Evolutionary conservation across 2,888 invertebrate genomes (phyloP).

Genomic region (Auanema freiburgensis): DNA sequence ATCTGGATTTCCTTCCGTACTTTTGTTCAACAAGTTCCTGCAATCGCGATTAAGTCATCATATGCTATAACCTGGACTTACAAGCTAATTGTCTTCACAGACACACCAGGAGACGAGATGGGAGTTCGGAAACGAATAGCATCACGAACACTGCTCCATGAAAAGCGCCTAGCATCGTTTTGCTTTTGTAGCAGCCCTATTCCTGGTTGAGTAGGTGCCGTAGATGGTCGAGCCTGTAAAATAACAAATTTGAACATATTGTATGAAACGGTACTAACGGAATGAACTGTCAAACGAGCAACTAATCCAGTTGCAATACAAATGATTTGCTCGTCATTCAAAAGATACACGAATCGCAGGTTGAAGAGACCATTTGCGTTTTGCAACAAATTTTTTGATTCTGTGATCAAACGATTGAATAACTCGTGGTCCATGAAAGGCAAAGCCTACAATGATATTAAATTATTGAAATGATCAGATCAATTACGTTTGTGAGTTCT

Average conservation of each 20-base stretch:
- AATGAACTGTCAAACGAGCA: slow-evolving; percentile 31
- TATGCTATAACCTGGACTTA: too few relatives aligned
- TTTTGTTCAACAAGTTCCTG: too few relatives aligned
- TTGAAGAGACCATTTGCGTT: slow-evolving; percentile 35
- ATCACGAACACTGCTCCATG: slow-evolving; percentile 44
- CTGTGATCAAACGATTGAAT: slow-evolving; percentile 31
- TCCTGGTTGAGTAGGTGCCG: background rate
- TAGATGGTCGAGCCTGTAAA: background rate
- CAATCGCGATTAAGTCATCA: too few relatives aligned
- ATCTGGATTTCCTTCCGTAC: too few relatives aligned
- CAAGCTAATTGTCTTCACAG: too few relatives aligned
- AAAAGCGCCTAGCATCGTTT: slow-evolving; percentile 40
- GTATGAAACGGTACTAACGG: slow-evolving; percentile 17
- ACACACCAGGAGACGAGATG: background rate
- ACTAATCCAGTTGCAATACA: slow-evolving; percentile 36
- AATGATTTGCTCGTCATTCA: slow-evolving; percentile 36
- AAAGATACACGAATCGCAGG: slow-evolving; percentile 24
- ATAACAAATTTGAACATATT: background rate
- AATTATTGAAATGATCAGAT: too few relatives aligned
- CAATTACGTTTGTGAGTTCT: background rate
- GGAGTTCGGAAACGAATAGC: slow-evolving; percentile 41
- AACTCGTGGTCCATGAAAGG: slow-evolving; percentile 41
- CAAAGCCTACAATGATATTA: slow-evolving; percentile 36
- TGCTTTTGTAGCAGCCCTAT: slow-evolving; percentile 21
- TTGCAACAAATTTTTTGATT: slow-evolving; percentile 31